Conservation (phyloP, 2,113 vertebrate genomes). For the Gymnorhina tibicen region DNA sequence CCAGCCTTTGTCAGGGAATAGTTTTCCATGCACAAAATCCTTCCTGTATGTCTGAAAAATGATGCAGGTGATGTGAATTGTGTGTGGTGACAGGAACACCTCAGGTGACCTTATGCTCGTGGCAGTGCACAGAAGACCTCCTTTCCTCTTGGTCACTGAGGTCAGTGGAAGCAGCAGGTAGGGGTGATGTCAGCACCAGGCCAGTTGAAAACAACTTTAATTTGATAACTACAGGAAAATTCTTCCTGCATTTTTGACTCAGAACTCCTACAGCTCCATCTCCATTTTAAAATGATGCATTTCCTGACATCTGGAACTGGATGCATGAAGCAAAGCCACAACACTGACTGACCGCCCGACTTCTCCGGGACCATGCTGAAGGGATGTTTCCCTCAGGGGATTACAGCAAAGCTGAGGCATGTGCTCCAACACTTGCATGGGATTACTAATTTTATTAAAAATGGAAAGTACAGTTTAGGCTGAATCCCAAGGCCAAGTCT, state of each 20-base stretch:
- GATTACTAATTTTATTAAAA: slow-evolving; percentile 53
- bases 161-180: background rate
- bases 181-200: background rate
- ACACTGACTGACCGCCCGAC: background rate
- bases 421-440: slow-evolving; percentile 27
- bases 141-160: background rate
- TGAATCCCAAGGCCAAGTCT: background rate
- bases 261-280: background rate
- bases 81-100: background rate
- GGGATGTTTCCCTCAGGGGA: slow-evolving; percentile 4
- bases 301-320: slow-evolving; percentile 41
- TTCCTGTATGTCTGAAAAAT: background rate
- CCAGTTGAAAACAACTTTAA: background rate
- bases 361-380: background rate
- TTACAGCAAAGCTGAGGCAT: slow-evolving; percentile 35
- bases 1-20: background rate
- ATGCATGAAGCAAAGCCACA: slow-evolving; percentile 8
- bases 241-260: background rate
- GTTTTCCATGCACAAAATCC: background rate
- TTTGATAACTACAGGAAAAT: background rate
- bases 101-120: background rate
- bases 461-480: background rate
- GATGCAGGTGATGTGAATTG: background rate
- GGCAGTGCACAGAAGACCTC: background rate
- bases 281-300: background rate